Evolutionary conservation across 2,797 vertebrate species (phyloP).

Genomic region (Gephyroberyx darwinii): DNA sequence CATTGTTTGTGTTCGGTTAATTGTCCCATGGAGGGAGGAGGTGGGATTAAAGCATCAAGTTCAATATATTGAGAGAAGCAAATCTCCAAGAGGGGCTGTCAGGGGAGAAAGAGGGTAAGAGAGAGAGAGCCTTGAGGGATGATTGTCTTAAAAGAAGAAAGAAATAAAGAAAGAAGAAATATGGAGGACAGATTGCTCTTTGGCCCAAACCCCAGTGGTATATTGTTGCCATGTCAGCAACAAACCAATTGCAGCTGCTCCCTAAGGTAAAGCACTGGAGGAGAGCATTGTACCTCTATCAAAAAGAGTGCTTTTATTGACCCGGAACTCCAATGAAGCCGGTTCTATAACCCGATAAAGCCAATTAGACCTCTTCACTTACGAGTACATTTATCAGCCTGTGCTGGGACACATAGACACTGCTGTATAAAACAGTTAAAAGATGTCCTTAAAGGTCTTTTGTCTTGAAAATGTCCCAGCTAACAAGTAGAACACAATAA

Average conservation of each 20-base stretch:
- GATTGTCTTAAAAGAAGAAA: constrained; percentile 64
- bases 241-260: constrained; percentile 70
- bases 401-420: constrained; percentile 14
- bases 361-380: constrained; percentile 31
- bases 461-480: constrained; percentile 32
- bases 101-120: constrained; percentile 40
- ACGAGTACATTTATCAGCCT: constrained; percentile 40
- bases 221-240: constrained; percentile 71
- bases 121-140: constrained; percentile 47
- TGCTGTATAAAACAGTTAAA: not conserved
- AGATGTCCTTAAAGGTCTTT: constrained; percentile 34
- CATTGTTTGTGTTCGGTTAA: constrained; percentile 78
- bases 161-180: constrained; percentile 68
- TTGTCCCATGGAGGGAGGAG: constrained; percentile 69
- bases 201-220: constrained; percentile 52
- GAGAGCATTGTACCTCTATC: constrained; percentile 36
- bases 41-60: constrained; percentile 76
- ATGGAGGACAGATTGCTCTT: constrained; percentile 68
- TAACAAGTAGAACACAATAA: constrained; percentile 27
- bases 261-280: constrained; percentile 49
- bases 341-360: constrained; percentile 30
- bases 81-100: constrained; percentile 64
- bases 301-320: constrained; percentile 44
- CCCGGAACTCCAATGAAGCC: constrained; percentile 54
- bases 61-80: constrained; percentile 71